These are phyloP conservation scores for Drosophila tripunctata DNA, from an alignment of 2,888 invertebrate genomes.

Conservation along the genomic window DNA sequence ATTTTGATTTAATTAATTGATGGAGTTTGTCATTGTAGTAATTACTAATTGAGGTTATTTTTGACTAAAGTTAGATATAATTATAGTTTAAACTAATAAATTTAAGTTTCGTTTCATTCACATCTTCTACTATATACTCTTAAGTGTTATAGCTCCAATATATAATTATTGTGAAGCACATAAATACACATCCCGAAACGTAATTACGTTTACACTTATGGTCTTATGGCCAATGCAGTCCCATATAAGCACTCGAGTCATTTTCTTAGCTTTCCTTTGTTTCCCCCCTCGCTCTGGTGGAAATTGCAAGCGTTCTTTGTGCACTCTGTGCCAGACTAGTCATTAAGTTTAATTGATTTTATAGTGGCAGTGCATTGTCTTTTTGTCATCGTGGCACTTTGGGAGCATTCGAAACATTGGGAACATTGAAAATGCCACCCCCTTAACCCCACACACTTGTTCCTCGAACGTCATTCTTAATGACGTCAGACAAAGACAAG, in stretches of 20 bases:
- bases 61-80: not conserved
- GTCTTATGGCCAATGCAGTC: slow-evolving; percentile 9
- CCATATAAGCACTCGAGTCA: slow-evolving; percentile 1
- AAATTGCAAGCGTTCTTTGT: slow-evolving; percentile 32
- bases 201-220: slow-evolving; percentile 26
- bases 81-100: no score
- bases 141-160: slow-evolving; percentile 4
- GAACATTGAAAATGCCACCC: slow-evolving; percentile 21
- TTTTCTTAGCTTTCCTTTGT: not conserved
- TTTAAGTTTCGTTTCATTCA: not conserved
- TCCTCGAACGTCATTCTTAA: slow-evolving; percentile 11
- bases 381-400: slow-evolving; percentile 33
- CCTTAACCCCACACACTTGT: not conserved
- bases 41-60: not conserved
- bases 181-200: slow-evolving; percentile 12
- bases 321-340: slow-evolving; percentile 35
- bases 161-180: slow-evolving; percentile 29
- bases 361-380: slow-evolving; percentile 39
- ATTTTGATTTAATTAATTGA: not conserved
- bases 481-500: slow-evolving; percentile 22
- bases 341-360: slow-evolving; percentile 68
- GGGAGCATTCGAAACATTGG: slow-evolving; percentile 11
- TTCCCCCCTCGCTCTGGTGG: not conserved
- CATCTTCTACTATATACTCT: not conserved
- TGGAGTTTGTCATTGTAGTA: not conserved